Base-by-base conservation (phyloP, 92 coral and sea anemone genomes). In the Meandrina meandrites region DNA sequence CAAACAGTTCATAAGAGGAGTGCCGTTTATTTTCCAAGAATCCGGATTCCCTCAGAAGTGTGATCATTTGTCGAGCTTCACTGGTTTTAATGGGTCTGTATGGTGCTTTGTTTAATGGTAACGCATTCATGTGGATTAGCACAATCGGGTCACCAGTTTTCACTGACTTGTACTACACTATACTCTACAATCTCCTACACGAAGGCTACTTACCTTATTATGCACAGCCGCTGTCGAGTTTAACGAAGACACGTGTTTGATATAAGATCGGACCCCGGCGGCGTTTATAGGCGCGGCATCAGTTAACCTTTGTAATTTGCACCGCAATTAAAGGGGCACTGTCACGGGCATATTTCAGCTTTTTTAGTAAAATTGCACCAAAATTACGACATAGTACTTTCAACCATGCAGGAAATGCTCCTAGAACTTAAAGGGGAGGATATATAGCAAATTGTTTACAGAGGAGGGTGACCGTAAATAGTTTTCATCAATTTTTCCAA, bases 121-220 rank as follows among this genome's bases (percentile, higher is more conserved):
- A 27, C 4, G 17, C 21, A 22, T 60, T 60, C 36, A 10, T 32
- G 12, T 22, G 31, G 54, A 21, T 22, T 7, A 34, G 28, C 28
- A 57, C 82, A 50, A 4, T 58, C 42, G 22, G 82, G 68, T 54
- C 81, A 50, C 81, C 62, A 77, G 81, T 77, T 18, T 14, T 30
- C 37, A 47, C 71, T 66, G 71, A n/a, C 71, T 66, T 66, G 17
- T 66, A 27, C 18, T 24, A 4, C 28, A 11, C 18, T 66, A 5
- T 66, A 27, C 18, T 24, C 17, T 66, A 11, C 18, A 1, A 66
- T 28, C 34, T 10, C 71, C 17, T 66, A 66, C 35, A n/a, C 34
- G 60, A 54, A 54, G 60, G 14, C 60, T 16, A 54, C 53, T 54
- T 54, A 14, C 21, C 22, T 15, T 54, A 54, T 18, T 54, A 6